Evolutionary conservation across 2,888 invertebrate genomes (phyloP).

Genomic region (Campoplex capitator): DNA sequence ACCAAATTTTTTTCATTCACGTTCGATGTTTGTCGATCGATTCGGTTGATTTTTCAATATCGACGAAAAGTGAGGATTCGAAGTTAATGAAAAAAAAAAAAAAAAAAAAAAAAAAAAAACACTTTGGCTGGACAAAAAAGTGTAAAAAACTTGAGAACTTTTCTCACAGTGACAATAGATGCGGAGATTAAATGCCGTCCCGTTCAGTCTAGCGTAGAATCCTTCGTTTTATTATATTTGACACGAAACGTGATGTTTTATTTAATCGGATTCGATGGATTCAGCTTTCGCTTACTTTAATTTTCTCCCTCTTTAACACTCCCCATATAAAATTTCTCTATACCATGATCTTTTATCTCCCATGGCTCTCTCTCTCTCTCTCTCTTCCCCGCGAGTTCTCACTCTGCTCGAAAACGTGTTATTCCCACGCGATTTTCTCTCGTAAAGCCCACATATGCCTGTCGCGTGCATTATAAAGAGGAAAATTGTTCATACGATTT

Average conservation of each 20-base stretch:
- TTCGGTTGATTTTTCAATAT: not conserved
- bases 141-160: not conserved
- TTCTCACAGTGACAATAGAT: not conserved
- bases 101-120: not conserved
- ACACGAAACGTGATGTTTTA: constrained; percentile 64
- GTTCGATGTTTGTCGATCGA: not conserved
- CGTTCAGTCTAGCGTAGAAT: not conserved
- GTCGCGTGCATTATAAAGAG: constrained; percentile 30
- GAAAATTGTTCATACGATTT: constrained; percentile 31
- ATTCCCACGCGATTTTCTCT: constrained; percentile 50
- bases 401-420: constrained; percentile 48
- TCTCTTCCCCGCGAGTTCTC: not conserved
- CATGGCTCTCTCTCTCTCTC: not conserved
- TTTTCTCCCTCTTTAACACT: constrained; percentile 57
- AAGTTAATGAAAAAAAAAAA: not conserved
- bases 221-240: not conserved
- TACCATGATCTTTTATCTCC: not conserved
- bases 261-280: constrained; percentile 51
- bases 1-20: not conserved
- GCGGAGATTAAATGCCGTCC: not conserved
- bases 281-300: constrained; percentile 64
- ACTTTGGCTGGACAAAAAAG: not conserved
- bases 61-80: not conserved
- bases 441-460: constrained; percentile 42
- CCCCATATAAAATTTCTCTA: constrained; percentile 44